Conservation (phyloP, 1,140 invertebrate species). For the Bilobella aurantiaca region DNA sequence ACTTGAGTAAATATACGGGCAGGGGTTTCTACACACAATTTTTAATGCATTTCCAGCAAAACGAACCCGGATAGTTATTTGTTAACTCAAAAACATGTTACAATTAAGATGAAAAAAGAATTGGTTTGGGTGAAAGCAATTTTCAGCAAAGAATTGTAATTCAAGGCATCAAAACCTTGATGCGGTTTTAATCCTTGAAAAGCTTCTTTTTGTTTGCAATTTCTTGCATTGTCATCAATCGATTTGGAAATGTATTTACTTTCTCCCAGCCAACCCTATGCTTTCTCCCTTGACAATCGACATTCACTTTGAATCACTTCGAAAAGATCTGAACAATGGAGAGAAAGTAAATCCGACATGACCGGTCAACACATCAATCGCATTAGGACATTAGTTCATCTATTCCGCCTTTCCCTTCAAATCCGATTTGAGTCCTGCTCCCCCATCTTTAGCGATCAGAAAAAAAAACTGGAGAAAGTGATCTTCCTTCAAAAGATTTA, state of each 20-base stretch:
- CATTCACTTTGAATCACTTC: not conserved
- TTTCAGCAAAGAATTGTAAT: too few species aligned
- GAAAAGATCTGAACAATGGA: not conserved
- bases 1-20: not conserved
- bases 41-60: too few species aligned
- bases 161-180: too few species aligned
- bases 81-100: too few species aligned
- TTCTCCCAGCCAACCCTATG: too few species aligned
- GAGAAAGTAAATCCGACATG: not conserved
- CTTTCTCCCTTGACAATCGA: not conserved
- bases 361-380: slow-evolving; percentile 18
- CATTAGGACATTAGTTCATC: slow-evolving; percentile 18
- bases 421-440: slow-evolving; percentile 6
- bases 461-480: slow-evolving; percentile 1
- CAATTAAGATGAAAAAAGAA: too few species aligned
- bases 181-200: too few species aligned
- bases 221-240: too few species aligned
- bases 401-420: not conserved
- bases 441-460: slow-evolving; percentile 2
- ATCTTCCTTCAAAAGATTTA: not conserved
- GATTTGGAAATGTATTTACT: too few species aligned
- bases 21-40: not conserved
- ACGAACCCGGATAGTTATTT: too few species aligned
- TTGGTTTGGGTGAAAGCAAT: too few species aligned
- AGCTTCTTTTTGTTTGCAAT: too few species aligned